Evolutionary conservation across 2,888 invertebrate genomes (phyloP).

Genomic region (Empis stercorea): DNA sequence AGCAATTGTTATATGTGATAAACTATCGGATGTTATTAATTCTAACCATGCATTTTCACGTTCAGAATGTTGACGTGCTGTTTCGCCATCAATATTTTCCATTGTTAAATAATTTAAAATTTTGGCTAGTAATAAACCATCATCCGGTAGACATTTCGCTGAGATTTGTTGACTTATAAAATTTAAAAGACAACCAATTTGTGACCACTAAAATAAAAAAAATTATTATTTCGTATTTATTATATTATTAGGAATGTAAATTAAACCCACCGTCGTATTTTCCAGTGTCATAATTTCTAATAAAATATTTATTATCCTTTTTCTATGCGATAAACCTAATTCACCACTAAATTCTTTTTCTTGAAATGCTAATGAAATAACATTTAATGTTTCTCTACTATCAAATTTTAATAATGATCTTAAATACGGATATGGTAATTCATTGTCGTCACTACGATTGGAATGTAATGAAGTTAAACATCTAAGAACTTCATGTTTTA

Average conservation of each 20-base stretch:
- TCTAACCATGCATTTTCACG: conserved; percentile 62
- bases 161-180: conserved; percentile 54
- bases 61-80: conserved; percentile 45
- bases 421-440: conserved; percentile 56
- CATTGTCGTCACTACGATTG: conserved; percentile 44
- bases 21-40: conserved; percentile 47
- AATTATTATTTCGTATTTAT: no score
- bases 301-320: conserved; percentile 65
- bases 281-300: conserved; percentile 57
- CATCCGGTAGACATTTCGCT: conserved; percentile 30
- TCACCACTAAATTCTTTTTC: conserved; percentile 65
- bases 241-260: not conserved
- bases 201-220: conserved; percentile 26
- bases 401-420: conserved; percentile 68
- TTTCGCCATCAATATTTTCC: conserved; percentile 31
- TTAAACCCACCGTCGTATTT: conserved; percentile 49
- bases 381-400: conserved; percentile 73
- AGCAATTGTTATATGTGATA: conserved; percentile 44
- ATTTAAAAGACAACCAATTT: conserved; percentile 48
- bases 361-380: conserved; percentile 70
- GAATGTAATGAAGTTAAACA: conserved; percentile 58
- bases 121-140: conserved; percentile 42
- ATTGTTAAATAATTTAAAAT: conserved; percentile 47
- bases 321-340: conserved; percentile 55
- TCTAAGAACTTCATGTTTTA: conserved; percentile 59